These are phyloP conservation scores for Oreochromis niloticus DNA, from an alignment of 2,113 vertebrate genomes.

Conservation along the genomic window DNA sequence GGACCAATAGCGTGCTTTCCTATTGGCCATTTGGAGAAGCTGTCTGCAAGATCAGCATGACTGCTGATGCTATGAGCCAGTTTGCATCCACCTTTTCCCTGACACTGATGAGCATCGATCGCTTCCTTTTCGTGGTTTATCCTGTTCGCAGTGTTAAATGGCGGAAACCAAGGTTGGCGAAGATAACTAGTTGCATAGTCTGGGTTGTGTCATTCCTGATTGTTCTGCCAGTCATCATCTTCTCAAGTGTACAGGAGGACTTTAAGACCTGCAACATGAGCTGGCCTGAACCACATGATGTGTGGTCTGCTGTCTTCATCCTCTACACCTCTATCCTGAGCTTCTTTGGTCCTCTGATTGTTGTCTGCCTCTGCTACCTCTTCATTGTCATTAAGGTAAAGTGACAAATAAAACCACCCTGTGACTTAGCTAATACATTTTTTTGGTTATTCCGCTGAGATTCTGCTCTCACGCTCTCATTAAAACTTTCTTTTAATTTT, in stretches of 20 bases:
- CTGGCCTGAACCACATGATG: constrained; percentile 79
- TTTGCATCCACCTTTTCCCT: constrained; percentile 91
- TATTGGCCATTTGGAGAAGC: constrained; percentile 89
- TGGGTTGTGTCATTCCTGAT: constrained; percentile 84
- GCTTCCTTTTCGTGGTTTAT: constrained; percentile 89
- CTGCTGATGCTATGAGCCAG: constrained; percentile 85
- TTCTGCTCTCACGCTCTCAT: not conserved
- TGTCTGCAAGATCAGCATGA: constrained; percentile 84
- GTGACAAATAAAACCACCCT: not conserved
- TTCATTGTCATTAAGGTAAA: constrained; percentile 81
- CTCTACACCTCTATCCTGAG: constrained; percentile 83
- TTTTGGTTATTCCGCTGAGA: not conserved
- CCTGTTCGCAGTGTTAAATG: constrained; percentile 83
- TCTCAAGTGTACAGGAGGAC: constrained; percentile 76
- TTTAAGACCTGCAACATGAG: constrained; percentile 86
- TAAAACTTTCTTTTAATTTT: not conserved
- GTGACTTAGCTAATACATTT: not conserved
- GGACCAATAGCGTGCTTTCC: constrained; percentile 81
- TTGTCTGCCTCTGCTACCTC: constrained; percentile 89
- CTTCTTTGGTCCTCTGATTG: constrained; percentile 82
- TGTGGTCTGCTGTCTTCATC: constrained; percentile 83
- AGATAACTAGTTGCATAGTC: constrained; percentile 74
- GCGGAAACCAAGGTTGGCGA: constrained; percentile 82
- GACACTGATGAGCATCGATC: constrained; percentile 92
- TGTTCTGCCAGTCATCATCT: constrained; percentile 83